Conservation (phyloP, 1,140 invertebrate genomes). For the Heliconius hermathena region DNA sequence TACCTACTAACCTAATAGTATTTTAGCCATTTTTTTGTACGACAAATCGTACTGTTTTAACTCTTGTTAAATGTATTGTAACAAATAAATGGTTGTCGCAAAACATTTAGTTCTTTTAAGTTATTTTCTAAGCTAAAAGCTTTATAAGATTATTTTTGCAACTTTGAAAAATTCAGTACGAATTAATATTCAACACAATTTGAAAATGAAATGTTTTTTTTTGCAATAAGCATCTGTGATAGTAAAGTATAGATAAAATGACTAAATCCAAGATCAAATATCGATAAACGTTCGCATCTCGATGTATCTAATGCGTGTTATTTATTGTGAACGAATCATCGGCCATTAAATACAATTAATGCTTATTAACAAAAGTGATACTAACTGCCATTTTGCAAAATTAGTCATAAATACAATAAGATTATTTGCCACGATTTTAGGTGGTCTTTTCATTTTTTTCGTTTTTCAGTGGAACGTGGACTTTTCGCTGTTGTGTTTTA, state of each 20-base stretch:
- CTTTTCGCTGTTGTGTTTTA: conserved; percentile 12
- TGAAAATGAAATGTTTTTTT: conserved; percentile 32
- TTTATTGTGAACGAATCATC: conserved; percentile 34
- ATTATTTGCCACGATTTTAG: conserved; percentile 15
- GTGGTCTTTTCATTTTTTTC: conserved; percentile 19
- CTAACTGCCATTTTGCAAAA: conserved; percentile 65
- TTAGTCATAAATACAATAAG: conserved; percentile 36
- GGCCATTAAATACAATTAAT: conserved; percentile 35
- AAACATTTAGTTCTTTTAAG: conserved; percentile 47
- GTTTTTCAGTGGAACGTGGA: conserved; percentile 11
- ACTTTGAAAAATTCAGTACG: conserved; percentile 16
- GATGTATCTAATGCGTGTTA: conserved; percentile 34
- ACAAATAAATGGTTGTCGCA: conserved; percentile 27
- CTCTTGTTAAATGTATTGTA: conserved; percentile 1
- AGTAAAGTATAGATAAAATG: conserved; percentile 54
- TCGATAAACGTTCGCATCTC: conserved; percentile 26
- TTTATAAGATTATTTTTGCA: conserved; percentile 44
- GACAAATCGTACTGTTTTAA: background rate
- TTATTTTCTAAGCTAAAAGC: conserved; percentile 50
- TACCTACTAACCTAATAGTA: conserved; percentile 35
- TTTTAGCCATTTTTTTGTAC: conserved; percentile 29
- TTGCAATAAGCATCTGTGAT: conserved; percentile 64
- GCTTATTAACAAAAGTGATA: conserved; percentile 63
- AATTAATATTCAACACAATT: conserved; percentile 14
- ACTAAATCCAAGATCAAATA: conserved; percentile 47